Evolutionary conservation across 1,140 invertebrate species (phyloP).

Genomic region (Caenorhabditis latens): DNA sequence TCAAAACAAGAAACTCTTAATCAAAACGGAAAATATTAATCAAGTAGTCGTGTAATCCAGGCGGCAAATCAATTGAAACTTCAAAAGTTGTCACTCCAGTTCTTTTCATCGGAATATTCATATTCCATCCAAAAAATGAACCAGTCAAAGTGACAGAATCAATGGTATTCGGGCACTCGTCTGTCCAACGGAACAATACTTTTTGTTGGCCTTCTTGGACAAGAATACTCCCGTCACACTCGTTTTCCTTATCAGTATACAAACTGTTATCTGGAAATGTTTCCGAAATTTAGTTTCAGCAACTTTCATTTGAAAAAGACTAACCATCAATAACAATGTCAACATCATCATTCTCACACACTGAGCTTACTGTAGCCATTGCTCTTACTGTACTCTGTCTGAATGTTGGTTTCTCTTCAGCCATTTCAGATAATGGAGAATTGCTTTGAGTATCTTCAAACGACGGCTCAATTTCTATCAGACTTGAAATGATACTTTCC

Average conservation of each 20-base stretch:
- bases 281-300: not conserved
- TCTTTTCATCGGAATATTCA: slow-evolving; percentile 46
- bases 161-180: not conserved
- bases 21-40: slow-evolving; percentile 35
- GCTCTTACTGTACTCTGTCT: too few species aligned
- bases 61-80: slow-evolving; percentile 3
- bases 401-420: too few species aligned
- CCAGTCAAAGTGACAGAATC: slow-evolving; percentile 23
- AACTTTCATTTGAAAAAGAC: not conserved
- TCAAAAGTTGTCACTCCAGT: not conserved
- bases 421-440: too few species aligned
- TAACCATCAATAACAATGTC: slow-evolving; percentile 39
- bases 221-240: slow-evolving; percentile 13
- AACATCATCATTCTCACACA: not conserved
- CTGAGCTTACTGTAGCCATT: too few species aligned
- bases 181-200: slow-evolving; percentile 39
- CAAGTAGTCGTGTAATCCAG: slow-evolving; percentile 20
- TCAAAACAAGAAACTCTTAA: not conserved
- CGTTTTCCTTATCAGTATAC: not conserved
- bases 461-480: not conserved
- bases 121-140: slow-evolving; percentile 48
- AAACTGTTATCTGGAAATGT: not conserved
- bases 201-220: not conserved
- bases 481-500: not conserved
- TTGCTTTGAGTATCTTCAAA: not conserved